Base-by-base conservation (phyloP, 2,888 invertebrate genomes). In the Pecten maximus region DNA sequence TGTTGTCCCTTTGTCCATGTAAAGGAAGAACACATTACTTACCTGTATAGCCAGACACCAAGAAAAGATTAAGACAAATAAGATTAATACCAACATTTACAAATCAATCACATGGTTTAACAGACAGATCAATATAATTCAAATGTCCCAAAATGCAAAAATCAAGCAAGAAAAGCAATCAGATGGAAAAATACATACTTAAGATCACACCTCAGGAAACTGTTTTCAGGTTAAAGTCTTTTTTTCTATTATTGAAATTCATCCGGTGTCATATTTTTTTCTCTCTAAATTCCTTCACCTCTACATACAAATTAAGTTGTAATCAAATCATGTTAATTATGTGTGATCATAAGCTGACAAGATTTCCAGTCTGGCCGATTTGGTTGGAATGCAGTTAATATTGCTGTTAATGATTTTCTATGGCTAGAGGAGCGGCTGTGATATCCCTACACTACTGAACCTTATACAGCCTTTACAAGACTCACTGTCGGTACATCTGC, bases 401-500 rank as follows among this genome's bases (percentile, higher is more conserved):
- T 35, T 74, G 74, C 23, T 74, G 74, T 74, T 74, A 74, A 74
- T 74, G 74, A 28, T 60, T 60, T 60, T 50, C 50, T 54, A 54
- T 54, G 16, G 19, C 54, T 54, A 74, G 6, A 35, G 28, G 74
- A 35, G 28, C 74, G 74, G 74, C 74, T 74, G 74, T 74, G 74
- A 74, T 74, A 74, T 74, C 35, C 60, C 28, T 60, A n/a, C 19
- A 60, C 74, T 74, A 35, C 74, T 74, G 74, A 74, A 28, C 74
- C 74, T 74, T 54, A 87, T 12, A 90, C 15, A 74, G 86, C 54
- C 39, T 54, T 88, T 88, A 88, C 88, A 88, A 88, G 28, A 92
- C 92, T 92, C 89, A 87, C 89, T 48, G 89, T 40, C 44, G 87
- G 40, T 40, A 89, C 89, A 89, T 87, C 86, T 89, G 86, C 89